phyloP scores from a whole-genome alignment of 2,888 invertebrate genomes.

The Norana najaformis region DNA sequence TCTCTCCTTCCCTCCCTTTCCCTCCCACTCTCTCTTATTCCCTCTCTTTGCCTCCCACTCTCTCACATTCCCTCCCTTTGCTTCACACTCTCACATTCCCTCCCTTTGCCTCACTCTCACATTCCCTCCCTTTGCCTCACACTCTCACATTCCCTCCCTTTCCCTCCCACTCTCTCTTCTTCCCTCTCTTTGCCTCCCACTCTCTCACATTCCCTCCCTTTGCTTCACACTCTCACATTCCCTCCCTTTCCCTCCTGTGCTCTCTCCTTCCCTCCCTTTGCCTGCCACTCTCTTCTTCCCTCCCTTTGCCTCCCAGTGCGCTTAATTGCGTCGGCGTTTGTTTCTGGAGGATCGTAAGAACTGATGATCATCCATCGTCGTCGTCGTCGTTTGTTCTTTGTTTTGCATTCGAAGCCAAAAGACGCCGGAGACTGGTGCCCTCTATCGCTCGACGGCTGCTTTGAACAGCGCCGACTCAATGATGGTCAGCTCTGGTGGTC shows the following conservation, averaged over 20 bases:
- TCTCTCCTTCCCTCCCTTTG: not conserved
- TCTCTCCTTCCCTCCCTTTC: no score
- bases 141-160: no score
- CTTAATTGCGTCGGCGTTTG: not conserved
- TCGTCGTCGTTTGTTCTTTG: not conserved
- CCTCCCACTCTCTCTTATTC: not conserved
- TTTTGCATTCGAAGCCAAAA: conserved; percentile 23
- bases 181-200: not conserved
- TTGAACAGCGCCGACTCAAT: conserved; percentile 7
- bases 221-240: not conserved
- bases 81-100: no score
- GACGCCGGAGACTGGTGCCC: conserved; percentile 1
- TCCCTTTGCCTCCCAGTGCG: not conserved
- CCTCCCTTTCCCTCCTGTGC: not conserved
- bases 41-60: no score
- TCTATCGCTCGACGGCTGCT: not conserved
- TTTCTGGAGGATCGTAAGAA: not conserved
- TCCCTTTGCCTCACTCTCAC: no score
- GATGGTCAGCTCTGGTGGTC: not conserved
- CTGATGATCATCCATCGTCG: not conserved
- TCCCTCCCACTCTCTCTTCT: not conserved
- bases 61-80: no score
- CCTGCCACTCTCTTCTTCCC: not conserved
- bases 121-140: not conserved
- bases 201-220: not conserved